These are phyloP conservation scores for Drosophila mimica DNA, from an alignment of 2,888 invertebrate genomes.

Conservation along the genomic window DNA sequence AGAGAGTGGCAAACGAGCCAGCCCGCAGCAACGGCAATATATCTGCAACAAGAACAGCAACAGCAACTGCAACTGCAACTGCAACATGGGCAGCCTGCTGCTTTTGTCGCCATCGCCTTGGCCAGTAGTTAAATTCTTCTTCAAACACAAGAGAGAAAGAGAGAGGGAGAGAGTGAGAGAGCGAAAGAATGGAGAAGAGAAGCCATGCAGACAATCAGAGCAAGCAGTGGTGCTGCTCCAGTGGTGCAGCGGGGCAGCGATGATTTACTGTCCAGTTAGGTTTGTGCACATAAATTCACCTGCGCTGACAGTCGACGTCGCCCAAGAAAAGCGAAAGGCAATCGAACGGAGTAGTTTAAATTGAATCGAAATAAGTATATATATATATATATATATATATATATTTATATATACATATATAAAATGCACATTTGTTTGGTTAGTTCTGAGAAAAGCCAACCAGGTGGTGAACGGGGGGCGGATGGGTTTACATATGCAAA, in stretches of 20 bases:
- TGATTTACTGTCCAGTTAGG: slow-evolving; percentile 83
- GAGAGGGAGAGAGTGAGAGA: neutral
- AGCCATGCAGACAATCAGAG: slow-evolving; percentile 57
- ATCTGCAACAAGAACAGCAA: slow-evolving; percentile 4
- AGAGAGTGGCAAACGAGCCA: slow-evolving; percentile 19
- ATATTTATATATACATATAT: neutral
- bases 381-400: neutral
- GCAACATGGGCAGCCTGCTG: slow-evolving; percentile 42
- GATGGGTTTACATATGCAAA: slow-evolving; percentile 54
- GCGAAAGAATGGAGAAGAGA: slow-evolving; percentile 32
- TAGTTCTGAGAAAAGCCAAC: slow-evolving; percentile 60
- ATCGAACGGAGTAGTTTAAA: slow-evolving; percentile 46
- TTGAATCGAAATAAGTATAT: slow-evolving; percentile 57
- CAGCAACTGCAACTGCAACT: slow-evolving; percentile 3
- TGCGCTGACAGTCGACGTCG: slow-evolving; percentile 78
- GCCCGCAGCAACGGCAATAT: slow-evolving; percentile 40
- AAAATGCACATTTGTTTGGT: slow-evolving; percentile 38
- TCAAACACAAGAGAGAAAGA: slow-evolving; percentile 1
- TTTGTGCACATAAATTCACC: slow-evolving; percentile 84
- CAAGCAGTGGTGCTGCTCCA: slow-evolving; percentile 3
- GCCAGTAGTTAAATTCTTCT: slow-evolving; percentile 43
- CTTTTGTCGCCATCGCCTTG: slow-evolving; percentile 52
- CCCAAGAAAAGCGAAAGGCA: slow-evolving; percentile 74
- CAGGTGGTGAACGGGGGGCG: neutral
- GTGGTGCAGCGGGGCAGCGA: slow-evolving; percentile 58